Evolutionary conservation across 2,113 vertebrate species (phyloP), one percentile per base, ranked within the genome.

Genomic region (Tachycineta bicolor): DNA sequence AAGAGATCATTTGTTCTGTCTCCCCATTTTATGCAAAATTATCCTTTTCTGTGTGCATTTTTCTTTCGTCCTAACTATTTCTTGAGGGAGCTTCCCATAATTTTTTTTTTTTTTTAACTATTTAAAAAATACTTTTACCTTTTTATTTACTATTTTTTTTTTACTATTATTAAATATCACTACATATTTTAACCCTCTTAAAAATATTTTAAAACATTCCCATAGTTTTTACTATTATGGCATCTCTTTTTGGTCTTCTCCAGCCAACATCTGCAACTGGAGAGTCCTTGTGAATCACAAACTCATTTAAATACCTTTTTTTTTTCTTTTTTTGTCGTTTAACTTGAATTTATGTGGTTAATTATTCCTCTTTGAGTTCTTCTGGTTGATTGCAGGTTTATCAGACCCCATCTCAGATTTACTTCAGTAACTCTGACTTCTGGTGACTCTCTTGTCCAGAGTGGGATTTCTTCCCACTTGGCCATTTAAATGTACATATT

Each of bases 291-390:
- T 19, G 10, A 52, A 60, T 28, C 22, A 26, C 11, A 34, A 34
- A 14, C 9, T 34, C 16, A 33, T 46, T 53, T 46, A 26, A 77
- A 77, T 10, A 46, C 5, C 22, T 37, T 12, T 18, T 26, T 59
- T 75, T 60, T 7, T 37, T n/a, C n/a, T n/a, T n/a, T n/a, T 37
- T 8, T 9, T 6, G 5, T 37, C 0, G 0, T 17, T 52, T 26
- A 3, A 31, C 33, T 86, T 22, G 17, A 21, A 22, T 44, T 50
- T 31, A 17, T 26, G 37, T 37, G 33, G 31, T 34, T 76, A 31
- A 50, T 50, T 50, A 11, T 50, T 43, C 7, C 46, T 29, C 31
- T 59, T 7, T 21, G 52, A 50, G 2, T n/a, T 50, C 52, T 58
- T 5, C 70, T 49, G 19, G 41, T 12, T 49, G 29, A 8, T 58